Evolutionary conservation across 2,797 vertebrate species (phyloP).

Genomic region (Distichodus sexfasciatus): DNA sequence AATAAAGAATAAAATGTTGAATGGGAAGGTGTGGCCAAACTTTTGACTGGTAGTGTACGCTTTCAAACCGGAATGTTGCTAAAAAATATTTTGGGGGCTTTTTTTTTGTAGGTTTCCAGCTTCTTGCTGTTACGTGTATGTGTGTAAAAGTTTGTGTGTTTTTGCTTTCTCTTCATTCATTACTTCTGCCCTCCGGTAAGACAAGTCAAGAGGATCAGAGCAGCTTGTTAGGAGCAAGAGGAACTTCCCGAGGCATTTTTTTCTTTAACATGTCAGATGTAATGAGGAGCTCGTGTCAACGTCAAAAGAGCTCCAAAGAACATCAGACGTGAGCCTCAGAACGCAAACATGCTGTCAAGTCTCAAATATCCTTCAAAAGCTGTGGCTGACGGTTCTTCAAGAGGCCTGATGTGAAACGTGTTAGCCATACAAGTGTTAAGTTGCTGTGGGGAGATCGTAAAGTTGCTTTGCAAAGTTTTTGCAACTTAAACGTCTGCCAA

Average conservation of each 20-base stretch:
- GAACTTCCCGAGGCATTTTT: neutral
- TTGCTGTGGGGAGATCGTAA: neutral
- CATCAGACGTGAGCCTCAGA: neutral
- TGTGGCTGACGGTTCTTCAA: neutral
- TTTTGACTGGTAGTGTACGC: no score
- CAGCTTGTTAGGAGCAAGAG: neutral
- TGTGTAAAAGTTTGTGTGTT: neutral
- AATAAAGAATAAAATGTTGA: no score
- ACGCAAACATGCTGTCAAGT: slow-evolving; percentile 1
- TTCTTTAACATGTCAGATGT: slow-evolving; percentile 1
- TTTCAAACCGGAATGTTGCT: no score
- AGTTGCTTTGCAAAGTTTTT: neutral
- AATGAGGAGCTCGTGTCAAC: neutral
- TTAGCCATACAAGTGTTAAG: neutral
- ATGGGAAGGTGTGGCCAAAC: no score
- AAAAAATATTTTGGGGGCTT: no score
- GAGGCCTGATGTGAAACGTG: neutral
- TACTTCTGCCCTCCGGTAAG: neutral
- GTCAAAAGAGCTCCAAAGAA: neutral
- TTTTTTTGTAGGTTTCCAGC: neutral
- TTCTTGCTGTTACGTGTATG: neutral
- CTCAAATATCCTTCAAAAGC: neutral
- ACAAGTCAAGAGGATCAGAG: neutral
- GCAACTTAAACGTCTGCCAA: neutral
- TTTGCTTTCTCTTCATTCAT: neutral